Base-by-base conservation (phyloP, 2,888 invertebrate genomes). In the Aphidius colemani region DNA sequence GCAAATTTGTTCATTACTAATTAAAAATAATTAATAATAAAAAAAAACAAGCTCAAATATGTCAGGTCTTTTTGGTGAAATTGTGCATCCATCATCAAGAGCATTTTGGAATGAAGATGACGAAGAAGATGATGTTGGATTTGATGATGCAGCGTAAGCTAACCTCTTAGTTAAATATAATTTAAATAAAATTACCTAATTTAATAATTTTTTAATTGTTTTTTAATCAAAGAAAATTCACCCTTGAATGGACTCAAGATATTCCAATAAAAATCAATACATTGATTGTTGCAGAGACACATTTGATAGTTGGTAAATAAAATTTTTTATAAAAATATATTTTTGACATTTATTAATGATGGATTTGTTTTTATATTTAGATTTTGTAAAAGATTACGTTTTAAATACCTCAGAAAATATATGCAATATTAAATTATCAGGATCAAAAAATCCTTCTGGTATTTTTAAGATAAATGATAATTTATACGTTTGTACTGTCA, bases 51-150 rank as follows among this genome's bases (percentile, higher is more conserved):
- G 30, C 30, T 30, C 5, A 3, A 30, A 30, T 30, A 63, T 62
- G 64, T 75, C 68, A 57, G 75, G 74, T 59, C 72, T 70, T 63
- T 81, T 81, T 62, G 80, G 80, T 50, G 80, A 78, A 72, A 74
- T 79, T 53, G 71, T 77, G 43, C 74, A 77, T 61, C 81, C 81
- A 40, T 71, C 71, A 45, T 81, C 82, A 3, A 73, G 81, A 63
- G 82, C 81, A 41, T 81, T 82, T 73, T 82, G 82, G 82, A 72
- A 70, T 13, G 78, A 76, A 8, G 78, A 79, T 13, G 79, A 81
- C 7, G 79, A 76, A 46, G 75, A 75, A 40, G 75, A 71, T 65
- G 53, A 57, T 13, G 49, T 11, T 11, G 69, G 69, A 11, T 64
- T 43, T 61, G 55, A 30, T 59, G 67, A 65, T 64, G 66, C 66